Evolutionary conservation across 2,113 vertebrate species (phyloP).

Genomic region (Hirundichthys speculiger): DNA sequence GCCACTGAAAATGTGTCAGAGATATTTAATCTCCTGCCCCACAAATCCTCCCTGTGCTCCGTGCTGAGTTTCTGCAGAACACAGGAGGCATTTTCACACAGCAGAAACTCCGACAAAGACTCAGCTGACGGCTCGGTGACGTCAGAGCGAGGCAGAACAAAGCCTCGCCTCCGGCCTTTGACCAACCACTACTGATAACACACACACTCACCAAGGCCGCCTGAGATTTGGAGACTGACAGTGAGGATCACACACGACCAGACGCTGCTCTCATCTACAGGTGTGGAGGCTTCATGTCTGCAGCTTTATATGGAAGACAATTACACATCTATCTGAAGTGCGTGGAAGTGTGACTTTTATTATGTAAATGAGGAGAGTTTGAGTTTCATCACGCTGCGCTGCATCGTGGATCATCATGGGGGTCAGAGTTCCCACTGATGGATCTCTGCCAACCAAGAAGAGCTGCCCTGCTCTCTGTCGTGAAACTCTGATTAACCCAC

Average conservation of each 20-base stretch:
- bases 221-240: slow-evolving; percentile 1
- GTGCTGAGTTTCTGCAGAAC: slow-evolving; percentile 2
- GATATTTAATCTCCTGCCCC: not conserved
- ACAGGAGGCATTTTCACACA: slow-evolving; percentile 48
- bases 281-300: too few species aligned
- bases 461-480: not conserved
- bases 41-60: slow-evolving; percentile 14
- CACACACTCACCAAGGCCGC: slow-evolving; percentile 10
- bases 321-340: too few species aligned
- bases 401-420: slow-evolving; percentile 7
- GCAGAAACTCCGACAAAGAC: slow-evolving; percentile 58
- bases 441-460: slow-evolving; percentile 14
- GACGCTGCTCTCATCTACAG: too few species aligned
- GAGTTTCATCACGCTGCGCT: not conserved
- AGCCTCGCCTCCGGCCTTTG: slow-evolving; percentile 41
- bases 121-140: slow-evolving; percentile 50
- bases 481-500: not conserved
- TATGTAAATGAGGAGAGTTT: not conserved
- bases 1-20: not conserved
- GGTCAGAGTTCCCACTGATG: slow-evolving; percentile 18
- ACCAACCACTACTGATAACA: slow-evolving; percentile 38
- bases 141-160: slow-evolving; percentile 55
- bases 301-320: too few species aligned
- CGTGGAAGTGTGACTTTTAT: not conserved
- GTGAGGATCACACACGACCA: too few species aligned